These are phyloP conservation scores for Panopea generosa DNA, from an alignment of 2,888 invertebrate genomes.

Conservation along the genomic window DNA sequence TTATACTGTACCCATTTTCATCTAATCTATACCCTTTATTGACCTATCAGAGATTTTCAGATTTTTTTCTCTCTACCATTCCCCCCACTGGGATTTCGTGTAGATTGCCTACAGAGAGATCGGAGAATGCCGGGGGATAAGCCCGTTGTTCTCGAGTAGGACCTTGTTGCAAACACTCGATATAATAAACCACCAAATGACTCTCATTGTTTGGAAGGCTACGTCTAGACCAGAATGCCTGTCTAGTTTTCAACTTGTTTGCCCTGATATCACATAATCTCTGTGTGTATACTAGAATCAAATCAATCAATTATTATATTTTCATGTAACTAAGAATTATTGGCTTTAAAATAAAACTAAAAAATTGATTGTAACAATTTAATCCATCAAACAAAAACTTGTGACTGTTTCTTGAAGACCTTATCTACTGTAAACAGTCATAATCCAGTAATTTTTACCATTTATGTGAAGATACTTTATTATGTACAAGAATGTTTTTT, in stretches of 20 bases:
- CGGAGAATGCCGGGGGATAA: constrained; percentile 42
- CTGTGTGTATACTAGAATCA: constrained; percentile 27
- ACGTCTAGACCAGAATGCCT: constrained; percentile 34
- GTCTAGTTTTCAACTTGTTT: not conserved
- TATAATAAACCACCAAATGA: constrained; percentile 42
- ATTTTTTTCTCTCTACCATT: constrained; percentile 30
- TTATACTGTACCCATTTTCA: constrained; percentile 33
- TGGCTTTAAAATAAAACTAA: too few species aligned
- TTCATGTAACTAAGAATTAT: too few species aligned
- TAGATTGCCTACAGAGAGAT: constrained; percentile 46
- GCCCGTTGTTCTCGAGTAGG: constrained; percentile 29
- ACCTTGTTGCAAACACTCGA: constrained; percentile 21
- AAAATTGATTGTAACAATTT: too few species aligned
- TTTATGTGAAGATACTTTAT: too few species aligned
- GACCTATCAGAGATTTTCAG: constrained; percentile 57
- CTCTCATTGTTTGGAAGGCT: constrained; percentile 51
- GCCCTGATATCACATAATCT: not conserved
- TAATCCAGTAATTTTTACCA: too few species aligned
- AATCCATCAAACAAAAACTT: too few species aligned
- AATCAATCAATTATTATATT: not conserved
- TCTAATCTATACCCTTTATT: constrained; percentile 56
- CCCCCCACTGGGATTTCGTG: constrained; percentile 20
- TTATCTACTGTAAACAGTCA: too few species aligned
- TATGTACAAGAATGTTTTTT: too few species aligned
- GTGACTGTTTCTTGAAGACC: too few species aligned